phyloP scores from a whole-genome alignment of 2,888 invertebrate genomes.

The Rhingia rostrata region DNA sequence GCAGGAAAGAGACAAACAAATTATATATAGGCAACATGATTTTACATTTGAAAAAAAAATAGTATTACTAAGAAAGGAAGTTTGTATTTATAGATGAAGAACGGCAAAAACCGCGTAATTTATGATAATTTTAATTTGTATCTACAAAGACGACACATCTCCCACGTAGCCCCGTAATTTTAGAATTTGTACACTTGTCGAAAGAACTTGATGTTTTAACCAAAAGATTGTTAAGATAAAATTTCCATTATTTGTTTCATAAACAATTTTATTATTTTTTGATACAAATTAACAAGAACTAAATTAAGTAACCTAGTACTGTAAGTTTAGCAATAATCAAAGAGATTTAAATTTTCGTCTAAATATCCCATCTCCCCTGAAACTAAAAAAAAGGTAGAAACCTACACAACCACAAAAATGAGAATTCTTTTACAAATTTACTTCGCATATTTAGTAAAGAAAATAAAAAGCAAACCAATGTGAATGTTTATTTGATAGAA shows the following conservation, averaged over 20 bases:
- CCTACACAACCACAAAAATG: constrained; percentile 11
- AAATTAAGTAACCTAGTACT: constrained; percentile 62
- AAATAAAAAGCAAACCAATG: constrained; percentile 26
- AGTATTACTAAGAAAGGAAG: constrained; percentile 57
- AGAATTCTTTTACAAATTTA: constrained; percentile 29
- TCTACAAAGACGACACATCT: constrained; percentile 37
- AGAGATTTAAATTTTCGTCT: constrained; percentile 17
- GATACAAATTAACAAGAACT: constrained; percentile 38
- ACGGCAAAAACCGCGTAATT: constrained; percentile 12
- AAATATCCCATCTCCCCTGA: constrained; percentile 3
- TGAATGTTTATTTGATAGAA: constrained; percentile 42
- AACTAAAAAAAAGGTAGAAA: background rate
- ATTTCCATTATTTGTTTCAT: constrained; percentile 59
- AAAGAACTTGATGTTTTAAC: constrained; percentile 31
- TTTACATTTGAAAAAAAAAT: constrained; percentile 22
- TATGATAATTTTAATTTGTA: background rate
- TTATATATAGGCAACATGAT: constrained; percentile 58
- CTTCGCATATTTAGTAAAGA: constrained; percentile 20
- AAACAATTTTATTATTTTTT: constrained; percentile 63
- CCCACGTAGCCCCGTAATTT: constrained; percentile 50
- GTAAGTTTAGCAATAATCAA: constrained; percentile 60
- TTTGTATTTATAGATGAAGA: constrained; percentile 36
- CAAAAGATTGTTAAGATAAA: constrained; percentile 49
- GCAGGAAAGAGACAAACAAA: constrained; percentile 15
- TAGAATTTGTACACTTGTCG: constrained; percentile 60